These are phyloP conservation scores for Indicator indicator DNA, from an alignment of 2,113 vertebrate genomes.

Conservation along the genomic window DNA sequence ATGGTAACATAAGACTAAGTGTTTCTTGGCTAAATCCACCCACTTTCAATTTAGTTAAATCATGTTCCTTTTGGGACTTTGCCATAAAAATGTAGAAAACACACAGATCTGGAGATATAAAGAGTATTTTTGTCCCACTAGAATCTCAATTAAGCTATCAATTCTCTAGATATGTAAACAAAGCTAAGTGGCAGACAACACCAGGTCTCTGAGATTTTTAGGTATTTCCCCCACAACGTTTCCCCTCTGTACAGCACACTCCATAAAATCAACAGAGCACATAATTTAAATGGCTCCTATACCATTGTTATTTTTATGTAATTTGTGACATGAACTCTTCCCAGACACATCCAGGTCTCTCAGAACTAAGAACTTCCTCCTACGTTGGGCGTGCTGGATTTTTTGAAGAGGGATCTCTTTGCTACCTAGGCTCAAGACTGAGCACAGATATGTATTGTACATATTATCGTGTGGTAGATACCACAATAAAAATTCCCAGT, in stretches of 20 bases:
- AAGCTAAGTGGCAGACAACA: background rate
- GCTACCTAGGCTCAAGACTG: background rate
- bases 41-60: slow-evolving; percentile 62
- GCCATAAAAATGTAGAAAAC: slow-evolving; percentile 62
- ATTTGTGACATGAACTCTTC: background rate
- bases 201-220: background rate
- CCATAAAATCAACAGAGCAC: background rate
- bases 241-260: background rate
- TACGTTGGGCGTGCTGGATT: background rate
- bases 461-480: background rate
- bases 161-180: background rate
- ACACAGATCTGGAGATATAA: slow-evolving; percentile 35
- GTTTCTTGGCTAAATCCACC: slow-evolving; percentile 61
- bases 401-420: background rate
- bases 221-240: background rate
- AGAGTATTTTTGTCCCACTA: slow-evolving; percentile 26
- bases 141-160: slow-evolving; percentile 18
- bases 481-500: background rate
- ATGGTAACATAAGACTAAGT: slow-evolving; percentile 60
- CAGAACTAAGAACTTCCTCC: background rate
- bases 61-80: slow-evolving; percentile 51
- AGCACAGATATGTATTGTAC: background rate
- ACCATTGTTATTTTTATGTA: background rate
- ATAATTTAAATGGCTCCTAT: background rate
- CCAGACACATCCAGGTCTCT: background rate